Conservation (phyloP, 2,113 vertebrate genomes). For the Scolopax mira region DNA sequence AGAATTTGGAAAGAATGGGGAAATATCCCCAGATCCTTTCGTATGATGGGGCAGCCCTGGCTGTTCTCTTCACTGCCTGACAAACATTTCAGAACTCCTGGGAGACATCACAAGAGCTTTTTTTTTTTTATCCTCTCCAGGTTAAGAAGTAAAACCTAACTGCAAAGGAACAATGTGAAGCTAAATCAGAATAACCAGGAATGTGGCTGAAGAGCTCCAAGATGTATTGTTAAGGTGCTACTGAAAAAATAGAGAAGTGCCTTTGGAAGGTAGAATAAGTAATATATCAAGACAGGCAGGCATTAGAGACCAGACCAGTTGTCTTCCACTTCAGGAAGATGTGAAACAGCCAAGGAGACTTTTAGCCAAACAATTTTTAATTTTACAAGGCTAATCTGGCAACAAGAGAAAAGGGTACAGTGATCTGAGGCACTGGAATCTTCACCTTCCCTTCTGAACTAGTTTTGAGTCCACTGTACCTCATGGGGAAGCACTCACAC, state of each 20-base stretch:
- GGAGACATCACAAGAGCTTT: not conserved
- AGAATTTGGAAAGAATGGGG: no score
- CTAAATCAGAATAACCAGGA: not conserved
- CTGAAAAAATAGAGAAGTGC: not conserved
- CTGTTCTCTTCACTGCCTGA: not conserved
- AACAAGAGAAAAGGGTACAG: not conserved
- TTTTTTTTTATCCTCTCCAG: not conserved
- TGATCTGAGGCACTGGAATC: not conserved
- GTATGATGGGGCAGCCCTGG: not conserved
- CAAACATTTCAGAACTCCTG: not conserved
- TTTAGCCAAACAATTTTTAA: not conserved
- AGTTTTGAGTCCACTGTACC: not conserved
- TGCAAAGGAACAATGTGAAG: not conserved
- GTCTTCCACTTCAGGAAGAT: not conserved
- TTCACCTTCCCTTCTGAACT: not conserved
- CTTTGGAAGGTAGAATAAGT: not conserved
- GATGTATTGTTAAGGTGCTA: not conserved
- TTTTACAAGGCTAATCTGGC: not conserved
- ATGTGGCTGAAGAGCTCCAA: not conserved
- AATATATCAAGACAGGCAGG: not conserved
- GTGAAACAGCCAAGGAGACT: not conserved
- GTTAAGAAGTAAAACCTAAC: not conserved
- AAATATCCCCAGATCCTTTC: not conserved
- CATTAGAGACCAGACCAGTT: not conserved
- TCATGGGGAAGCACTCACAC: not conserved